Evolutionary conservation across 2,797 vertebrate species (phyloP).

Genomic region (Lithobates pipiens): DNA sequence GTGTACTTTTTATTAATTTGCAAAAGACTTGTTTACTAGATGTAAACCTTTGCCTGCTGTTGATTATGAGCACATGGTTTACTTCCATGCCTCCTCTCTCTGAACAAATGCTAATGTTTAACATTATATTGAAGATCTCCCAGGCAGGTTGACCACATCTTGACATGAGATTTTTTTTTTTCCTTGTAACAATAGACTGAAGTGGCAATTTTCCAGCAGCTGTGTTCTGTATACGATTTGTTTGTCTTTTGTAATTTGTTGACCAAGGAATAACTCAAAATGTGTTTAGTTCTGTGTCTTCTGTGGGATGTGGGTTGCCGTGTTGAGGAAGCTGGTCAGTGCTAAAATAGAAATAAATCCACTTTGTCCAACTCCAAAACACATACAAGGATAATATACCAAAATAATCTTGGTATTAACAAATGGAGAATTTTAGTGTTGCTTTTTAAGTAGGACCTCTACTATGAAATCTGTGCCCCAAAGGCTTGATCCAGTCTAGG

Average conservation of each 20-base stretch:
- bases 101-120: not conserved
- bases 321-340: not conserved
- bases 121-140: not conserved
- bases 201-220: not conserved
- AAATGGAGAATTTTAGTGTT: too few species aligned
- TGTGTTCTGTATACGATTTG: conserved; percentile 29
- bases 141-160: too few species aligned
- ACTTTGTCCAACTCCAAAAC: too few species aligned
- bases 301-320: conserved; percentile 9
- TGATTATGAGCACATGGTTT: not conserved
- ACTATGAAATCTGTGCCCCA: too few species aligned
- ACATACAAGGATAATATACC: too few species aligned
- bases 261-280: not conserved
- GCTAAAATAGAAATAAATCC: not conserved
- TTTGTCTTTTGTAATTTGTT: conserved; percentile 22
- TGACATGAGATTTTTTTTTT: too few species aligned
- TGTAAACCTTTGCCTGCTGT: too few species aligned
- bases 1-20: too few species aligned
- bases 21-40: too few species aligned
- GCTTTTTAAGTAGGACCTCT: too few species aligned
- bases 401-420: too few species aligned
- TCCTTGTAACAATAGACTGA: not conserved
- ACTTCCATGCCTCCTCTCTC: not conserved
- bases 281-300: not conserved
- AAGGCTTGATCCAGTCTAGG: too few species aligned